Conservation (phyloP, 2,113 vertebrate genomes). For the Sander lucioperca region DNA sequence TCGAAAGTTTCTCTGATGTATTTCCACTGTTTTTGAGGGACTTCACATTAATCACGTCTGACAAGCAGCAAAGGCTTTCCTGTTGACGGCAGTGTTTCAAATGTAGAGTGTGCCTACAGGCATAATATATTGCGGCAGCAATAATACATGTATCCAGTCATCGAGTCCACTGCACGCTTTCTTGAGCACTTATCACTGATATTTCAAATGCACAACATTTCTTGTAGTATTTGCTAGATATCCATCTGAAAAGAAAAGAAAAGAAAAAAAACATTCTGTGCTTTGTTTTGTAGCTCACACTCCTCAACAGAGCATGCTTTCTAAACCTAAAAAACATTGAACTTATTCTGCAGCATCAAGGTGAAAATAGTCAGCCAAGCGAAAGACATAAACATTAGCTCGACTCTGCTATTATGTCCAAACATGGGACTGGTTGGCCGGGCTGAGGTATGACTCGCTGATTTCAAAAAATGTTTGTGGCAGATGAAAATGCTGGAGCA, state of each 20-base stretch:
- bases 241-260: slow-evolving; percentile 16
- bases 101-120: slow-evolving; percentile 43
- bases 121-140: slow-evolving; percentile 43
- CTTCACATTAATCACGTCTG: slow-evolving; percentile 73
- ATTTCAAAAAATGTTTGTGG: slow-evolving; percentile 32
- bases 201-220: slow-evolving; percentile 24
- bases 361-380: slow-evolving; percentile 62
- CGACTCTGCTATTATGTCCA: slow-evolving; percentile 48
- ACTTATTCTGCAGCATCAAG: slow-evolving; percentile 21
- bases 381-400: slow-evolving; percentile 48
- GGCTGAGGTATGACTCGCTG: slow-evolving; percentile 39
- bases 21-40: slow-evolving; percentile 66
- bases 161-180: slow-evolving; percentile 7
- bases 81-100: slow-evolving; percentile 55
- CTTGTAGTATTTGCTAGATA: slow-evolving; percentile 9
- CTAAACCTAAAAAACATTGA: slow-evolving; percentile 6
- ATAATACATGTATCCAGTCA: slow-evolving; percentile 46
- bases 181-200: slow-evolving; percentile 45
- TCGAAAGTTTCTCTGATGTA: slow-evolving; percentile 61
- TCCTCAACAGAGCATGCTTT: slow-evolving; percentile 10
- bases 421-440: slow-evolving; percentile 42
- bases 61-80: slow-evolving; percentile 61
- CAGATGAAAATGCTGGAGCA: slow-evolving; percentile 46
- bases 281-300: slow-evolving; percentile 11
- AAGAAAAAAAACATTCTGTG: not conserved